Evolutionary conservation across 2,797 vertebrate species (phyloP).

Genomic region (Molossus alvarezi): DNA sequence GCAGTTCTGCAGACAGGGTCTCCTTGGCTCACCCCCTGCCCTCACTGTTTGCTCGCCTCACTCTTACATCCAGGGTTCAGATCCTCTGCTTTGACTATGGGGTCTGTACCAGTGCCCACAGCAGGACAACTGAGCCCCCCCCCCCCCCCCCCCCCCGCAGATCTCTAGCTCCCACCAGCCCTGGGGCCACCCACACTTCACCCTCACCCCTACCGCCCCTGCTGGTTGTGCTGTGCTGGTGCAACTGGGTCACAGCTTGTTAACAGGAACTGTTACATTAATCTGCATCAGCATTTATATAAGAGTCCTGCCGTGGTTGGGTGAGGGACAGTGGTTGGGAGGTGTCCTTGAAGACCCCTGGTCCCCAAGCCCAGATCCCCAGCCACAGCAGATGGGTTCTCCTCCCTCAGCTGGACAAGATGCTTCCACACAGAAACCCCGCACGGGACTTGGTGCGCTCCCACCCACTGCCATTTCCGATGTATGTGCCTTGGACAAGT

Average conservation of each 20-base stretch:
- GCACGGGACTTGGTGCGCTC: background rate
- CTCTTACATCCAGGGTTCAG: no score
- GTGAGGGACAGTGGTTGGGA: background rate
- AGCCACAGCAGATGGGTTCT: background rate
- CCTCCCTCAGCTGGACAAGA: background rate
- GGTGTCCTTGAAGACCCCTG: background rate
- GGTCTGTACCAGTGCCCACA: background rate
- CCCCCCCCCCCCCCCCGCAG: background rate
- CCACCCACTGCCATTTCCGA: background rate
- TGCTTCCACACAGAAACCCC: background rate
- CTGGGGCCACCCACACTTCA: background rate
- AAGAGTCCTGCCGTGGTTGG: background rate
- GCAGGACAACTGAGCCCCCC: background rate
- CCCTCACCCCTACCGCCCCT: no score
- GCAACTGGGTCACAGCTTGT: no score
- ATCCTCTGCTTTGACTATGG: background rate
- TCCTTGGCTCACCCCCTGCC: background rate
- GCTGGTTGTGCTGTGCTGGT: no score
- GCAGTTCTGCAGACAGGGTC: background rate
- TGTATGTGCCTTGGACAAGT: fast-evolving
- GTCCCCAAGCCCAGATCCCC: background rate
- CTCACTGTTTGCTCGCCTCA: background rate
- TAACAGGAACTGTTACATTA: no score
- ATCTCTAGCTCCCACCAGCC: background rate
- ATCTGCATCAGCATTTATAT: no score